Evolutionary conservation across 2,888 invertebrate species (phyloP), one percentile per base, ranked within the genome.

Genomic region (Eupeodes latifasciatus): DNA sequence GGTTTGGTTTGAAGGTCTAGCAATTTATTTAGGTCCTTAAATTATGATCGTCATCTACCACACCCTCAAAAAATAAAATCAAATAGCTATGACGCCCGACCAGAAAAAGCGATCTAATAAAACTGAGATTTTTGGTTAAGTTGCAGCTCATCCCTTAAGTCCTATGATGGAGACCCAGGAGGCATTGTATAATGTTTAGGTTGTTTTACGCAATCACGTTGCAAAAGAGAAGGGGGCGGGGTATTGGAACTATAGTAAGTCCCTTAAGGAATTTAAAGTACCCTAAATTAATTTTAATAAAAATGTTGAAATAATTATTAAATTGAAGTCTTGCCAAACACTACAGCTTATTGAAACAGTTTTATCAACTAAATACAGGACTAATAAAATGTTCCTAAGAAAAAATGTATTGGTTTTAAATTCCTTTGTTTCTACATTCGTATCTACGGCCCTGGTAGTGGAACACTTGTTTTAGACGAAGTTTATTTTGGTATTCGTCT

Each of bases 91-190:
- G 53, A 66, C 53, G 81, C 53, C 34, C 71, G 75, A 57, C 78
- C 62, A 27, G 44, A 51, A 16, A 57, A 10, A 40, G 36, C 64
- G 69, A 87, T 87, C 76, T 76, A 87, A 87, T 87, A 83, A 83
- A 87, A 87, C 87, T 40, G 87, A 87, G 87, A 87, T 87, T 87
- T 40, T 5, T 80, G 76, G 72, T 67, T 67, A 87, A 87, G 87
- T 80, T 83, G 76, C 6, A 11, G 80, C 83, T 87, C 79, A 77
- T 87, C 80, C 83, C 80, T 82, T 82, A 82, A 82, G 82, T 79
- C 49, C 69, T 9, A n/a, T 16, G 51, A 11, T n/a, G 4, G 55
- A 36, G 5, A 9, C 6, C 40, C 44, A 6, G 34, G 16, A 49
- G 66, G 36, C 5, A 19, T 14, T 36, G 11, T 11, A 6, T 14